Base-by-base conservation (phyloP, 2,888 invertebrate species). In the Drosophila anomalipes region DNA sequence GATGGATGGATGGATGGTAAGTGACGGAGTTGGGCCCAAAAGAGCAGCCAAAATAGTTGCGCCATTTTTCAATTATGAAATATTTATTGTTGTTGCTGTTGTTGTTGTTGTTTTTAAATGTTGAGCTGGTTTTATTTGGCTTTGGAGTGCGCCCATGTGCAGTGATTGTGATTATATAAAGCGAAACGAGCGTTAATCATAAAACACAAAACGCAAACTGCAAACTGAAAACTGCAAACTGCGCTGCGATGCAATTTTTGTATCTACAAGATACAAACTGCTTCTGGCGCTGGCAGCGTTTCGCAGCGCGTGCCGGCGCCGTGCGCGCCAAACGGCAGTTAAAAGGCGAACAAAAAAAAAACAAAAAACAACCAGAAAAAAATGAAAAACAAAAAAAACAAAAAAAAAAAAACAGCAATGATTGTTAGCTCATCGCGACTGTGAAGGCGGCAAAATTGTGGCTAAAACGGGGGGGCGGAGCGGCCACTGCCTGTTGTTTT, bases 21-120 rank as follows among this genome's bases (percentile, higher is more conserved):
- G 58, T 79, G 77, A 72, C 66, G 75, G 65, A 73, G 77, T 54
- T 77, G 19, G 58, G 65, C 75, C 33, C 57, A 73, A 73, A 78
- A 80, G 80, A 80, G 80, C 78, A 76, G 69, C 79, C 85, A 83
- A 83, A 83, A 81, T 77, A 70, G 81, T 88, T 88, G 84, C 84
- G 63, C 86, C 89, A 88, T 88, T 84, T 84, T 88, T 86, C 86
- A 85, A 88, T 85, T 88, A 85, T 86, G 84, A 85, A 85, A 85
- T 84, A 69, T 41, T 56, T 62, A 22, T 58, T 68, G 19, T 56
- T 37, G 35, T 37, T 54, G 5, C 16, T 35, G 58, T 63, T 28
- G 28, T 4, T 28, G 28, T 28, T 66, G 44, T 65, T 67, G 44
- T 53, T 53, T 56, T 28, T 16, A 47, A 19, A 49, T 51, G 59